Conservation (phyloP, 2,888 invertebrate genomes). For the Apotomis betuletana region DNA sequence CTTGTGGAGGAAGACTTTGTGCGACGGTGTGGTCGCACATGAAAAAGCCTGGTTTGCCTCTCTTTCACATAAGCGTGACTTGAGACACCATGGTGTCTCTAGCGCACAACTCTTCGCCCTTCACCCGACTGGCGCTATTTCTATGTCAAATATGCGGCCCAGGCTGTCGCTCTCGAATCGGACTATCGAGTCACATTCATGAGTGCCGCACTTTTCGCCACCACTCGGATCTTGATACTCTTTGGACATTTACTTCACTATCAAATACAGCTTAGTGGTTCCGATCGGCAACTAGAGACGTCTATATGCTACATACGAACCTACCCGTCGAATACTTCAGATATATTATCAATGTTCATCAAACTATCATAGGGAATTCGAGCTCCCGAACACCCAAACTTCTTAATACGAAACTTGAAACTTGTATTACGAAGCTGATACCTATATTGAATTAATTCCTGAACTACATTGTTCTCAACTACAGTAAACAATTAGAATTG, state of each 20-base stretch:
- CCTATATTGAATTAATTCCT: conserved; percentile 4
- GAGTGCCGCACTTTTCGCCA: too few species aligned
- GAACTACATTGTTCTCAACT: not conserved
- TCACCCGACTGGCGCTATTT: too few species aligned
- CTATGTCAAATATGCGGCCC: too few species aligned
- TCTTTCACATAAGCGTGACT: too few species aligned
- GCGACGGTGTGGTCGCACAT: too few species aligned
- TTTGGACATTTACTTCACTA: not conserved
- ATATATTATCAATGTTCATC: conserved; percentile 28
- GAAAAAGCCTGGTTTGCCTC: too few species aligned
- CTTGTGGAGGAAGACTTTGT: too few species aligned
- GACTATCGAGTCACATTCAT: too few species aligned
- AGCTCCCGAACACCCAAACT: conserved; percentile 17
- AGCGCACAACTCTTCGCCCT: too few species aligned
- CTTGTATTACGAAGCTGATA: conserved; percentile 18
- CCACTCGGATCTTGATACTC: not conserved
- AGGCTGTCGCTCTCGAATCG: too few species aligned
- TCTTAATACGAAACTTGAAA: conserved; percentile 28
- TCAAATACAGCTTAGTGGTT: not conserved
- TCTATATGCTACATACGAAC: conserved; percentile 1
- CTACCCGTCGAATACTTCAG: not conserved
- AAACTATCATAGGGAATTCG: conserved; percentile 23
- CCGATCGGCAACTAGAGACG: not conserved
- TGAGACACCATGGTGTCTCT: too few species aligned
- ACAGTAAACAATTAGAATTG: not conserved